phyloP scores from a whole-genome alignment of 2,888 invertebrate genomes.

The Chouioia cunea region DNA sequence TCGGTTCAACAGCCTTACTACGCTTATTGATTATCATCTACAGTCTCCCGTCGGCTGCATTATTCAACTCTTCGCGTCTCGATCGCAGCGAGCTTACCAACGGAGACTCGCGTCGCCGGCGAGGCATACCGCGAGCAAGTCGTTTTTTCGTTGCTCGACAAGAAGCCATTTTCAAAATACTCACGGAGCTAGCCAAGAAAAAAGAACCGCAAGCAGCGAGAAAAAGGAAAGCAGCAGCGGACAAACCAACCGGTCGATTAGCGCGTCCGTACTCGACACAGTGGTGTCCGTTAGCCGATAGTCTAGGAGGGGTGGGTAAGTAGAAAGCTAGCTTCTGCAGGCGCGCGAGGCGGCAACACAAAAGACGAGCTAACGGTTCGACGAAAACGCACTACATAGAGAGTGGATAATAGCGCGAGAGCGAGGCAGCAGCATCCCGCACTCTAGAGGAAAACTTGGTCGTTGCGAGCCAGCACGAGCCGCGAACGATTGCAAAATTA shows the following conservation, averaged over 20 bases:
- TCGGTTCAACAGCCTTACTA: slow-evolving; percentile 52
- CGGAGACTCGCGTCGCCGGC: no score
- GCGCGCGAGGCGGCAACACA: neutral
- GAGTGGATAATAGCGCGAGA: slow-evolving; percentile 32
- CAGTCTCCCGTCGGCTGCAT: no score
- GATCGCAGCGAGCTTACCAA: no score
- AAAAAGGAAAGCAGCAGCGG: neutral
- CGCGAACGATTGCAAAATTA: slow-evolving; percentile 34
- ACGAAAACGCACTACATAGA: neutral
- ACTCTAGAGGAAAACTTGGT: slow-evolving; percentile 21
- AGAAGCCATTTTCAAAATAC: no score
- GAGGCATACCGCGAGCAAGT: no score
- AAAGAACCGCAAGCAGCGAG: neutral
- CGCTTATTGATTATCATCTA: no score
- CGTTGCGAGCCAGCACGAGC: neutral
- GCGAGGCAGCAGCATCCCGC: neutral
- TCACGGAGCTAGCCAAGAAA: no score
- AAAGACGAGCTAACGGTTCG: slow-evolving; percentile 10
- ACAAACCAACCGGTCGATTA: neutral
- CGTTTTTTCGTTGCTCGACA: no score
- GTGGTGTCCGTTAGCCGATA: neutral
- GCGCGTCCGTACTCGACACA: neutral
- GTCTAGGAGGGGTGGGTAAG: neutral
- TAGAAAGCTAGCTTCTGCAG: neutral
- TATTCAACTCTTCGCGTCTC: no score